Evolutionary conservation across 2,888 invertebrate species (phyloP).

Genomic region (Uropetala carovei): DNA sequence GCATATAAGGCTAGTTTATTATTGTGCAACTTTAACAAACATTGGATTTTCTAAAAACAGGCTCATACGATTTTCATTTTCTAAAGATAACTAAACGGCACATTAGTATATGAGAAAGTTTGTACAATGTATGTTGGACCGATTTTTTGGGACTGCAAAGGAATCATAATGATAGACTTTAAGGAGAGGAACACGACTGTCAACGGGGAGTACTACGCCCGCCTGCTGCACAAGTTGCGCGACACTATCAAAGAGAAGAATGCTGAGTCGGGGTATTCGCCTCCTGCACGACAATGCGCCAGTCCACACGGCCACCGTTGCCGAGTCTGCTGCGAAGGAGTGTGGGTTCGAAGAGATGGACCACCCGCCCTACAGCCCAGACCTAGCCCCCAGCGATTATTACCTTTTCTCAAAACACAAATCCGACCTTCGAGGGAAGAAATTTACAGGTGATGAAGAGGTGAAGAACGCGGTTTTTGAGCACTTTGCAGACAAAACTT

Average conservation of each 20-base stretch:
- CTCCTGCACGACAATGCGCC: conserved; percentile 66
- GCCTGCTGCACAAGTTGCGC: no score
- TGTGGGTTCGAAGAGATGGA: conserved; percentile 66
- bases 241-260: no score
- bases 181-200: conserved; percentile 67
- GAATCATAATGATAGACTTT: conserved; percentile 64
- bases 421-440: conserved; percentile 66
- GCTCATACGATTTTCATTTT: no score
- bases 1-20: no score
- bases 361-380: conserved; percentile 67
- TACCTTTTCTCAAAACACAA: conserved; percentile 65
- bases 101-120: no score
- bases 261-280: no score
- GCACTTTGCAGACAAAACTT: conserved; percentile 67
- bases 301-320: conserved; percentile 64
- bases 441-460: conserved; percentile 22
- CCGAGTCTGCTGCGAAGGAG: conserved; percentile 65
- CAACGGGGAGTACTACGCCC: no score
- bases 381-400: conserved; percentile 67
- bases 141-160: no score
- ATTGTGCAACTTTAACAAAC: no score
- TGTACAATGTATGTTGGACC: no score
- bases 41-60: no score
- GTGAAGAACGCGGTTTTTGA: conserved; percentile 65
- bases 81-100: no score